Evolutionary conservation across 2,113 vertebrate genomes (phyloP), one percentile per base, ranked within the genome.

Genomic region (Pangasianodon gigas): DNA sequence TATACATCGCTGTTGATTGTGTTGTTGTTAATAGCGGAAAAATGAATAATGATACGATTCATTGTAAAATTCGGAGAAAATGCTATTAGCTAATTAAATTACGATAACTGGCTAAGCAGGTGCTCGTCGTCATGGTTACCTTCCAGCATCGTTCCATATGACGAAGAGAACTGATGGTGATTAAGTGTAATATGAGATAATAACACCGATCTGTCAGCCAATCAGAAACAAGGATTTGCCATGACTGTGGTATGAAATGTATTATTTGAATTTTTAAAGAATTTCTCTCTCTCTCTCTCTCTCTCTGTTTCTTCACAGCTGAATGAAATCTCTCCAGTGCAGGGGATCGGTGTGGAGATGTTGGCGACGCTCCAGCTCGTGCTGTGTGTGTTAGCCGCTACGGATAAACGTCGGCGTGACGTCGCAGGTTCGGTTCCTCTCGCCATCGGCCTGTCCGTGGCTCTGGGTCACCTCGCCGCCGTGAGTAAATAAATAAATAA

Each of bases 301-400:
- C 44, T 67, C 26, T 69, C 44, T 51, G 14, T 67, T 11, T 6
- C 87, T 77, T 8, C 51, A 8, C 94, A 96, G 96, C 93, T 96
- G 37, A 94, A 18, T 1, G 18, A 75, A 1, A 94, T 99, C 94
- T 96, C 96, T 18, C 89, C 97, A 0, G 97, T 97, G 37, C 98
- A 99, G 95, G 98, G 97, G 16, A 95, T 99, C 65, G 98, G 97
- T 29, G 97, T 99, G 0, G 98, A 99, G 93, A 97, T 99, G 58
- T 95, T 99, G 10, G 97, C 96, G 8, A 99, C 98, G 6, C 97
- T 99, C 96, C 98, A 99, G 95, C 95, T 99, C 88, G 98, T 99
- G 89, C 95, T 99, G 65, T 99, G 98, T 37, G 98, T 99, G 90
- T 96, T 99, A 29, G 98, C 98, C 84, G 97, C 97, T 89, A 99